Conservation (phyloP, 1,140 invertebrate genomes). For the Acromyrmex heyeri region DNA sequence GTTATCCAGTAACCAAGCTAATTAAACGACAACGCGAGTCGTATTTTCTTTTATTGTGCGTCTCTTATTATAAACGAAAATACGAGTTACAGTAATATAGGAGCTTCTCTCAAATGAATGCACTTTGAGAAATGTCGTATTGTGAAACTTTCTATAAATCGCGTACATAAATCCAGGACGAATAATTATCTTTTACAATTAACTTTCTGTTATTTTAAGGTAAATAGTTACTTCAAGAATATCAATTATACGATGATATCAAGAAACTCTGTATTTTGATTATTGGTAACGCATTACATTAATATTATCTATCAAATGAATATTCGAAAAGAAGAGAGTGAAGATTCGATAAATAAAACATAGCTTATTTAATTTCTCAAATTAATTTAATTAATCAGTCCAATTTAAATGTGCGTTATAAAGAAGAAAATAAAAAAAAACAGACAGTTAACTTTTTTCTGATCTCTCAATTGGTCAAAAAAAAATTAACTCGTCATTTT, state of each 20-base stretch:
- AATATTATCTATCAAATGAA: not conserved
- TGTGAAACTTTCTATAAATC: constrained; percentile 32
- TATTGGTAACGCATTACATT: not conserved
- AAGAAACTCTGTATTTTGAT: not conserved
- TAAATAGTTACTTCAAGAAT: constrained; percentile 1
- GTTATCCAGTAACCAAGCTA: constrained; percentile 35
- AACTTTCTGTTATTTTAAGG: not conserved
- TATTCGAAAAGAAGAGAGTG: not conserved
- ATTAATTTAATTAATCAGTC: not conserved
- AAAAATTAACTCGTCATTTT: not conserved
- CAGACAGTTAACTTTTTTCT: not conserved
- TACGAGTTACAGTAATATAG: not conserved
- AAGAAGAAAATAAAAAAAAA: not conserved
- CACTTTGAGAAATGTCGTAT: not conserved
- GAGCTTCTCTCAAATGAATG: not conserved
- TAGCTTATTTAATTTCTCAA: not conserved
- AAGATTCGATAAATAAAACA: not conserved
- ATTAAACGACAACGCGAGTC: constrained; percentile 30
- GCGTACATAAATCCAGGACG: not conserved
- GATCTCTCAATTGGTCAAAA: not conserved
- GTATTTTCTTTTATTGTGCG: not conserved
- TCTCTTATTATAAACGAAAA: not conserved
- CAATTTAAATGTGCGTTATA: not conserved
- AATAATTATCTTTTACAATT: not conserved
- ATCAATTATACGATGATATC: not conserved